Conservation (phyloP, 2,113 vertebrate genomes). For the Chinchilla lanigera region DNA sequence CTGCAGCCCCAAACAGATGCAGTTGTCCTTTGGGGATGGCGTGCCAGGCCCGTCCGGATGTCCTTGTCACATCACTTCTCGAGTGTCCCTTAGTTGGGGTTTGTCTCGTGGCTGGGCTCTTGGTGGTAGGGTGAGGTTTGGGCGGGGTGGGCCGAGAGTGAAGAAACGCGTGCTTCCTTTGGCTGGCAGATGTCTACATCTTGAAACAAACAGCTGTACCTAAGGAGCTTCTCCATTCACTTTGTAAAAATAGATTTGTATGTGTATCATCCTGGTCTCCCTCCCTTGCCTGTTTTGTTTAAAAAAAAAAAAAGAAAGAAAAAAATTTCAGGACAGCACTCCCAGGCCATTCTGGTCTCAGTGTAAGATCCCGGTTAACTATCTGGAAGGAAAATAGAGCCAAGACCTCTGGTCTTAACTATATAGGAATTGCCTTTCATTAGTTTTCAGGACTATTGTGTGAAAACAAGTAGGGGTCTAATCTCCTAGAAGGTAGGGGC, state of each 20-base stretch:
- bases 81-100: conserved; percentile 67
- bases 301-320: conserved; percentile 40
- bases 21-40: conserved; percentile 22
- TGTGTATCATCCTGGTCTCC: conserved; percentile 69
- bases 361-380: conserved; percentile 70
- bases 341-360: conserved; percentile 75
- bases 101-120: conserved; percentile 62
- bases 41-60: conserved; percentile 44
- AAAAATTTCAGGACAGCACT: conserved; percentile 59
- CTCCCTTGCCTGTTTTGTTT: conserved; percentile 69
- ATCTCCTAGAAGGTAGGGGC: conserved; percentile 81
- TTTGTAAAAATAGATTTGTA: conserved; percentile 79
- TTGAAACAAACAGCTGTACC: conserved; percentile 61
- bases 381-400: conserved; percentile 76
- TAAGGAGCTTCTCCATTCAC: conserved; percentile 73
- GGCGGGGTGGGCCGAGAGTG: conserved; percentile 24
- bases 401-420: conserved; percentile 78
- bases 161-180: conserved; percentile 71
- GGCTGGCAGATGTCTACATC: conserved; percentile 72
- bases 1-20: conserved; percentile 50
- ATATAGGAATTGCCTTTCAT: conserved; percentile 83
- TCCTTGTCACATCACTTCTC: conserved; percentile 65
- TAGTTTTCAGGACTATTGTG: conserved; percentile 80
- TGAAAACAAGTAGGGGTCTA: conserved; percentile 80
- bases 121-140: conserved; percentile 66